Conservation (phyloP, 2,797 vertebrate species). For the Mycteria americana region DNA sequence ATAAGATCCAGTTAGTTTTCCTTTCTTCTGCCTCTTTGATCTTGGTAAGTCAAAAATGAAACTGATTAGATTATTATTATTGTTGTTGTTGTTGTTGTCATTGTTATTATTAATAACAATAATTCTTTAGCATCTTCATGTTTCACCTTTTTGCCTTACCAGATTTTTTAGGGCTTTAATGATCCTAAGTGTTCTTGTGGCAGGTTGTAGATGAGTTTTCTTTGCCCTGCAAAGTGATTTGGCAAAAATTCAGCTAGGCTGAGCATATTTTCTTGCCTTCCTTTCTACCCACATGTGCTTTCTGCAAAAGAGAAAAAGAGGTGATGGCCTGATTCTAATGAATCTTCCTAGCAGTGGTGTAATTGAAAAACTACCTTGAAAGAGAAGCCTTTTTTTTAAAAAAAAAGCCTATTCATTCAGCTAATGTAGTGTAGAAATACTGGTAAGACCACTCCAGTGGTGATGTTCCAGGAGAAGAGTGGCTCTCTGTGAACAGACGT, state of each 20-base stretch:
- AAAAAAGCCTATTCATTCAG: neutral
- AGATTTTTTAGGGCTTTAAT: conserved; percentile 14
- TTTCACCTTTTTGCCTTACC: conserved; percentile 29
- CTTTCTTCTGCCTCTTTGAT: conserved; percentile 5
- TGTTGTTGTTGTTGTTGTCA: too few species aligned
- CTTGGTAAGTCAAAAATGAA: conserved; percentile 1
- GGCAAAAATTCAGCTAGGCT: neutral
- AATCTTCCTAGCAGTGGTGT: neutral
- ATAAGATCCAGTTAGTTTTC: conserved; percentile 9
- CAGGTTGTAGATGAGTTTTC: neutral
- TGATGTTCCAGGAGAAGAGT: neutral
- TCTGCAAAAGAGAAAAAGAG: neutral
- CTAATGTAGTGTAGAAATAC: neutral
- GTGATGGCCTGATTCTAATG: neutral
- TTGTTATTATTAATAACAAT: neutral
- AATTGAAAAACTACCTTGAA: neutral
- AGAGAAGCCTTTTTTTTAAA: neutral
- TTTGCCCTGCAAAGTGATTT: neutral
- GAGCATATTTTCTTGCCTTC: neutral
- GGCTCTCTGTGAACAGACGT: neutral
- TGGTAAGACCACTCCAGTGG: neutral
- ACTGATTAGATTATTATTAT: neutral
- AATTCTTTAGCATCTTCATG: neutral
- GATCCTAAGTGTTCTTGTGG: neutral
- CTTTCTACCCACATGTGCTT: neutral